phyloP scores from a whole-genome alignment of 1,140 invertebrate species.

The Zaprionus nigranus region DNA sequence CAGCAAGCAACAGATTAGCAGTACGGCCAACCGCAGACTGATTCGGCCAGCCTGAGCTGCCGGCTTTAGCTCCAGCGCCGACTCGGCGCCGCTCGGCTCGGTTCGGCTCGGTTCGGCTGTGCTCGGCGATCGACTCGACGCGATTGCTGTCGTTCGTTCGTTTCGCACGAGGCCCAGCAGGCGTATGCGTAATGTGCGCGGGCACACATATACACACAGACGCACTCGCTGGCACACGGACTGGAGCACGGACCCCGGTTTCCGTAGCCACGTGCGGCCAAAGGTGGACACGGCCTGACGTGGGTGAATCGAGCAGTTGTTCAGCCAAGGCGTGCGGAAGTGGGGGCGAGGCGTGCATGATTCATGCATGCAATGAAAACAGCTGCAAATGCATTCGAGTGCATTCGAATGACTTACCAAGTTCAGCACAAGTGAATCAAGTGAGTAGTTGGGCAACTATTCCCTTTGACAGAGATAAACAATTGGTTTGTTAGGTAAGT shows the following conservation, averaged over 20 bases:
- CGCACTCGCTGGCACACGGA: conserved; percentile 6
- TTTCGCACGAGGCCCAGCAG: conserved; percentile 44
- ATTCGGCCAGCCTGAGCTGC: not conserved
- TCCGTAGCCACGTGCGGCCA: conserved; percentile 34
- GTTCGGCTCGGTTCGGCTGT: not conserved
- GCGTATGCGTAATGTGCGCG: conserved; percentile 43
- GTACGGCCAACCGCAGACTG: conserved; percentile 7
- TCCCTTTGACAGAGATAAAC: not conserved
- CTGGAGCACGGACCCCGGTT: conserved; percentile 25
- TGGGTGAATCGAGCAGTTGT: conserved; percentile 37
- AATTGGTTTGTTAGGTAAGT: not conserved
- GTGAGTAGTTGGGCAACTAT: too few relatives aligned
- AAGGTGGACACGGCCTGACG: conserved; percentile 33
- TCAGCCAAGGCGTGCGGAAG: too few relatives aligned
- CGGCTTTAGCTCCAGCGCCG: not conserved
- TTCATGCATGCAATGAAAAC: not conserved
- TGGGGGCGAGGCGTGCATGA: not conserved
- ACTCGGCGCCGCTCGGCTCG: not conserved
- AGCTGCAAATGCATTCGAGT: too few relatives aligned
- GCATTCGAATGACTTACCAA: too few relatives aligned
- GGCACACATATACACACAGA: not conserved
- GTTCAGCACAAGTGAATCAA: too few relatives aligned
- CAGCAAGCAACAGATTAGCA: conserved; percentile 7
- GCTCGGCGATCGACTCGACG: not conserved
- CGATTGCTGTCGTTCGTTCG: conserved; percentile 17